phyloP scores from a whole-genome alignment of 2,888 invertebrate species.

The Dicyrtoma fusca region DNA sequence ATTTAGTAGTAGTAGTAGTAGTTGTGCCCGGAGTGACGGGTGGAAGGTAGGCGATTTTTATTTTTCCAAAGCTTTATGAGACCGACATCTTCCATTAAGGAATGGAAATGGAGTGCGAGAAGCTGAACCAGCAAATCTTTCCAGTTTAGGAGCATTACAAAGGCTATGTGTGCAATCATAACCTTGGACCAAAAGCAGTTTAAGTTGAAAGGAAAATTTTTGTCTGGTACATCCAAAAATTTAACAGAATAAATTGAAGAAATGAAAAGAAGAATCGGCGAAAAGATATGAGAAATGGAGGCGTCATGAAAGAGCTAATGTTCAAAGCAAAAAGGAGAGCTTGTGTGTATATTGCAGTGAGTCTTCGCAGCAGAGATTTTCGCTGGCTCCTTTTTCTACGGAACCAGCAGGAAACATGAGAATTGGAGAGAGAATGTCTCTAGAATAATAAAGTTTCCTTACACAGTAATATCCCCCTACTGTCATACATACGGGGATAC shows the following conservation, averaged over 20 bases:
- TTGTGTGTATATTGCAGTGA: not conserved
- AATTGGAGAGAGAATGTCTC: not conserved
- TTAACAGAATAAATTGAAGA: not conserved
- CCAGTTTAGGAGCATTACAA: too few species aligned
- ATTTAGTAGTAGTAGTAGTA: too few species aligned
- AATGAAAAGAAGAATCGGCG: constrained; percentile 8
- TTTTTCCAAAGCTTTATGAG: too few species aligned
- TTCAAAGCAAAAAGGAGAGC: not conserved
- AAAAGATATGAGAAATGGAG: constrained; percentile 2
- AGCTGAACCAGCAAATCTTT: too few species aligned
- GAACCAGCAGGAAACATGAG: too few species aligned
- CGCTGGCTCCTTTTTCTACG: not conserved
- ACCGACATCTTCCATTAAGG: too few species aligned
- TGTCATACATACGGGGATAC: constrained; percentile 11
- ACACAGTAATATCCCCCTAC: not conserved
- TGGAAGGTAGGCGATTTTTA: too few species aligned
- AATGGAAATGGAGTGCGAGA: too few species aligned
- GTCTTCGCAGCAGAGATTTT: not conserved
- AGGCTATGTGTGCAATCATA: too few species aligned
- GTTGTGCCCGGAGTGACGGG: too few species aligned
- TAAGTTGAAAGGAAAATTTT: too few species aligned
- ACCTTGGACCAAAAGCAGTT: too few species aligned
- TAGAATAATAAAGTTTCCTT: not conserved
- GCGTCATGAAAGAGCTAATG: not conserved
- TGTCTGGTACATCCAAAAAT: not conserved